A percentile compares a stretch with the other conserved stretches of the same genome.
Evolutionary conservation across 2,888 invertebrate genomes (phyloP).

Genomic region (Catonia carolina): DNA sequence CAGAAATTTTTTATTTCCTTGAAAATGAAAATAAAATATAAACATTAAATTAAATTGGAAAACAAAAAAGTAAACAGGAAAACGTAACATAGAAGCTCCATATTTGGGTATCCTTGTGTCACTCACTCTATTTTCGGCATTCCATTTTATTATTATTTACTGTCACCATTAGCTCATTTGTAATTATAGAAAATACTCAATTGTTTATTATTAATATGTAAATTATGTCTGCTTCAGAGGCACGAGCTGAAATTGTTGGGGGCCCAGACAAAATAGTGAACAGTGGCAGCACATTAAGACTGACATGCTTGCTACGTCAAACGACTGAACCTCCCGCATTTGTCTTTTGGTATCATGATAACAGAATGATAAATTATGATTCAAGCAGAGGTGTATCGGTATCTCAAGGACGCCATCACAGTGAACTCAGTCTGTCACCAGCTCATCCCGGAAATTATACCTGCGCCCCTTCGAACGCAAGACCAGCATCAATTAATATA

Average conservation of each 20-base stretch:
- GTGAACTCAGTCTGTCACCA: slow-evolving; percentile 49
- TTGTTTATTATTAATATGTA: no score
- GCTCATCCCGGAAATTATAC: slow-evolving; percentile 81
- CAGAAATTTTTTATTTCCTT: no score
- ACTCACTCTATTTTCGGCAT: no score
- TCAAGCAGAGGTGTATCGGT: slow-evolving; percentile 78
- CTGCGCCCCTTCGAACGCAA: slow-evolving; percentile 82
- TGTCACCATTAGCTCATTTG: no score
- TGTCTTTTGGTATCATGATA: slow-evolving; percentile 70
- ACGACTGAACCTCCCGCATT: slow-evolving; percentile 79
- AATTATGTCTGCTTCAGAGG: slow-evolving; percentile 57
- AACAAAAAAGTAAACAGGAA: no score
- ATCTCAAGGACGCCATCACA: slow-evolving; percentile 66
- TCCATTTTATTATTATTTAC: no score
- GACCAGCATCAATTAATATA: slow-evolving; percentile 78
- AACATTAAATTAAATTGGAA: no score
- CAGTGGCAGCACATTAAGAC: slow-evolving; percentile 72
- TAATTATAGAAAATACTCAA: no score
- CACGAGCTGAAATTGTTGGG: slow-evolving; percentile 78
- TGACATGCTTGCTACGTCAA: slow-evolving; percentile 75
- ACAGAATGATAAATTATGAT: slow-evolving; percentile 89
- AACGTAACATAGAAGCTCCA: no score
- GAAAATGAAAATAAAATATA: no score
- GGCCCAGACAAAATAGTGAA: slow-evolving; percentile 80
- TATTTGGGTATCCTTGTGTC: no score